A percentile compares a stretch with the other conserved stretches of the same genome.
Evolutionary conservation across 2,797 vertebrate genomes (phyloP).

Genomic region (Rhabdophis nuchalis): DNA sequence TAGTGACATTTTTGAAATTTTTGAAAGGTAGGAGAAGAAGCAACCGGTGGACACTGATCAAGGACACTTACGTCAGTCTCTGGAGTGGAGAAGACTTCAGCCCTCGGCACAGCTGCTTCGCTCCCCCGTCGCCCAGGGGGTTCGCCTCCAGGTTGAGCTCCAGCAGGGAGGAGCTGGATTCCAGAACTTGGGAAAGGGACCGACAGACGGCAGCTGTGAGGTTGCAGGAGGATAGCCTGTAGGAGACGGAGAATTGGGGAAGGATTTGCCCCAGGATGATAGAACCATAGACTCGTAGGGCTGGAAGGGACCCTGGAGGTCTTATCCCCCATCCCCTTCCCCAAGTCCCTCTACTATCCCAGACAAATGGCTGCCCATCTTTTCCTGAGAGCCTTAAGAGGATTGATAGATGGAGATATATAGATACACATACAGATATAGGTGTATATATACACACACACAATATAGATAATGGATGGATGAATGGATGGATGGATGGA

Average conservation of each 20-base stretch:
- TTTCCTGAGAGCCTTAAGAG: too few species aligned
- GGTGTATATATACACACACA: too few species aligned
- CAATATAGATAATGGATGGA: too few species aligned
- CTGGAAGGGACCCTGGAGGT: background rate
- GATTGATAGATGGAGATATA: too few species aligned
- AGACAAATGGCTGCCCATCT: too few species aligned
- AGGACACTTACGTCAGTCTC: background rate
- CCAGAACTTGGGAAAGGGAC: background rate
- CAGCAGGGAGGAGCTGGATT: background rate
- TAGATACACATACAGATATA: too few species aligned
- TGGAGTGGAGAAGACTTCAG: background rate
- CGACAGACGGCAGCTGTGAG: background rate
- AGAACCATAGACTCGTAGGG: background rate
- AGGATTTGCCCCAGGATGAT: background rate
- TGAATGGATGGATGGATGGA: too few species aligned
- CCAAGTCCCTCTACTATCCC: background rate
- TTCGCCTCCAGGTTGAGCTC: conserved; percentile 2
- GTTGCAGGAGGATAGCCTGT: background rate
- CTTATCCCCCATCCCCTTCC: background rate
- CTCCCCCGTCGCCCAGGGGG: background rate
- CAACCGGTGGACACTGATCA: too few species aligned
- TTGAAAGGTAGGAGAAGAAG: too few species aligned
- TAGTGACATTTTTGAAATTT: too few species aligned
- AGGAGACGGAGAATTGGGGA: background rate
- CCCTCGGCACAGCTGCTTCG: background rate